These are phyloP conservation scores for Semicossyphus pulcher DNA, from an alignment of 2,113 vertebrate species.

Conservation along the genomic window DNA sequence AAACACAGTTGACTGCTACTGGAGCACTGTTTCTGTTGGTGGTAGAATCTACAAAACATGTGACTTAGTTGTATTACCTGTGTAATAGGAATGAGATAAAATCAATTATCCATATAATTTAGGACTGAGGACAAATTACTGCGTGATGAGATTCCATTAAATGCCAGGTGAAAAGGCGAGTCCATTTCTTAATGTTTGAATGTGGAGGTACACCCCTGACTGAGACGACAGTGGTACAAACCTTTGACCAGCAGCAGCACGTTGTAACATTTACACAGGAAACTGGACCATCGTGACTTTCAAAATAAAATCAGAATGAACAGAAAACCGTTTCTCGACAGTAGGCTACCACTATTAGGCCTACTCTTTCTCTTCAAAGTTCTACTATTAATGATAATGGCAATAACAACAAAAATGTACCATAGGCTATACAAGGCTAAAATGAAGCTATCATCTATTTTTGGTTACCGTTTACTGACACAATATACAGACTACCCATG, in stretches of 20 bases:
- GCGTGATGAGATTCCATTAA: not conserved
- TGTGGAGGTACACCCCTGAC: conserved; percentile 37
- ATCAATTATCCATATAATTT: no score
- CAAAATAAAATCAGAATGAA: conserved; percentile 73
- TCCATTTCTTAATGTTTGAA: not conserved
- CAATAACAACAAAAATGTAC: not conserved
- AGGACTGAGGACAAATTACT: not conserved
- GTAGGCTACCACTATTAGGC: not conserved
- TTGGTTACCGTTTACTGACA: no score
- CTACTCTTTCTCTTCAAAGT: not conserved
- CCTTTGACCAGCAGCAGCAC: conserved; percentile 15
- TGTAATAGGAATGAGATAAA: not conserved
- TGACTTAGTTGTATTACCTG: not conserved
- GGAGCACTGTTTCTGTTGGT: conserved; percentile 11
- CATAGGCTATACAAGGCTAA: no score
- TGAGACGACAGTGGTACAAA: conserved; percentile 51
- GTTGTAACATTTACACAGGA: not conserved
- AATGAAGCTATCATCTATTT: no score
- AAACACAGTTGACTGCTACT: no score
- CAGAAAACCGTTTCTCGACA: no score
- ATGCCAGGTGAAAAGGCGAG: not conserved
- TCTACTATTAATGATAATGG: not conserved
- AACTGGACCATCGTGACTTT: not conserved
- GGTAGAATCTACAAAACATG: not conserved
- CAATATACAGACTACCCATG: no score